Evolutionary conservation across 2,888 invertebrate species (phyloP).

Genomic region (Morpho helenor): DNA sequence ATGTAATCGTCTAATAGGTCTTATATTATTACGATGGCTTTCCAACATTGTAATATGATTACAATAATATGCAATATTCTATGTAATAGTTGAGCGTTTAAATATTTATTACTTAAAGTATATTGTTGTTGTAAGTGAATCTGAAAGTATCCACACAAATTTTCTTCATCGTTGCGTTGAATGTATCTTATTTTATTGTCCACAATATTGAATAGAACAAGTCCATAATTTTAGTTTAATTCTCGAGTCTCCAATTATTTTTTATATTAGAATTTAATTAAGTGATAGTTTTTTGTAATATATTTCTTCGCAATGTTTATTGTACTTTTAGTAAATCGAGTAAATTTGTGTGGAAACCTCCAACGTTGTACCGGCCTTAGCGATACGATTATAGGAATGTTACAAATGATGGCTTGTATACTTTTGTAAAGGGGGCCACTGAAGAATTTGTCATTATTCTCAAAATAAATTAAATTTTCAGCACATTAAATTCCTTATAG

Average conservation of each 20-base stretch:
- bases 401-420: constrained; percentile 61
- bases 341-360: constrained; percentile 11
- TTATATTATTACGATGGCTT: constrained; percentile 7
- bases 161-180: not conserved
- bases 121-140: constrained; percentile 62
- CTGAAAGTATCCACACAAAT: constrained; percentile 21
- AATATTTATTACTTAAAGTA: constrained; percentile 69
- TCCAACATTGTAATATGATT: constrained; percentile 46
- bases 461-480: constrained; percentile 4
- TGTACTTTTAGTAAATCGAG: not conserved
- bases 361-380: constrained; percentile 72
- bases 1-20: not conserved
- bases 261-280: too few relatives aligned
- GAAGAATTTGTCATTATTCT: not conserved
- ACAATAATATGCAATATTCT: constrained; percentile 59
- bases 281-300: too few relatives aligned
- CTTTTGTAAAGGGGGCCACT: constrained; percentile 54
- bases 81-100: constrained; percentile 65
- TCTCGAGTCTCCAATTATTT: too few relatives aligned
- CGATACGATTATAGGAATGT: constrained; percentile 58
- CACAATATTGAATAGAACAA: too few relatives aligned
- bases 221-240: too few relatives aligned
- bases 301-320: too few relatives aligned
- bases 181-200: too few relatives aligned
- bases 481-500: constrained; percentile 1